Evolutionary conservation across 2,113 vertebrate species (phyloP).

Genomic region (Festucalex cinctus): DNA sequence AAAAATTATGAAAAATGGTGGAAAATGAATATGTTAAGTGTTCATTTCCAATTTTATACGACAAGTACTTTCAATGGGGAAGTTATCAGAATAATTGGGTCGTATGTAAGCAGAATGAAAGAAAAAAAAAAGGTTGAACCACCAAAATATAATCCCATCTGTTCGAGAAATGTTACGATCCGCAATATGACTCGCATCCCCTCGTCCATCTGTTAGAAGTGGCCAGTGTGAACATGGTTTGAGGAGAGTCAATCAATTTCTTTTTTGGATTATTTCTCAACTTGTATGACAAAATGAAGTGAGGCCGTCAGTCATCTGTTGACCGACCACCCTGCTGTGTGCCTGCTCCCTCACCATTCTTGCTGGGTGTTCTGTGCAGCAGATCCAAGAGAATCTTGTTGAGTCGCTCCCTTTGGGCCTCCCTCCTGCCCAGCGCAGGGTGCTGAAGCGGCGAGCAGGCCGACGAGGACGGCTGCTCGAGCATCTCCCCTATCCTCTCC

Average conservation of each 20-base stretch:
- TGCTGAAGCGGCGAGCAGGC: conserved; percentile 69
- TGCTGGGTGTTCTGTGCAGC: conserved; percentile 90
- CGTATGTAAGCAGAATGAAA: neutral
- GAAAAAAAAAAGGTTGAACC: neutral
- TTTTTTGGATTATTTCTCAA: neutral
- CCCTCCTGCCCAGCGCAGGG: conserved; percentile 75
- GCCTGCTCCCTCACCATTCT: conserved; percentile 84
- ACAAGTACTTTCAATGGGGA: too few relatives aligned
- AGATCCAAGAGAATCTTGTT: conserved; percentile 92
- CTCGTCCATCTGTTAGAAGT: neutral
- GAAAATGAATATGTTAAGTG: too few relatives aligned
- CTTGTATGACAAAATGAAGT: conserved; percentile 3
- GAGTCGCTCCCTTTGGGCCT: conserved; percentile 86
- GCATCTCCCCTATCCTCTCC: conserved; percentile 62
- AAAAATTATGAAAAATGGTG: too few relatives aligned
- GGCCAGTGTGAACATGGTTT: neutral
- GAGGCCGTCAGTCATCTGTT: conserved; percentile 28
- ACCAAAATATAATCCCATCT: conserved; percentile 12
- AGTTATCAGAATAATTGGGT: too few relatives aligned
- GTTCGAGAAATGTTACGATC: neutral
- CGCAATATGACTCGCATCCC: conserved; percentile 7
- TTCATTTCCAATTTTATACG: too few relatives aligned
- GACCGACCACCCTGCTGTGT: conserved; percentile 56
- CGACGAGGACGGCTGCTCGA: conserved; percentile 57
- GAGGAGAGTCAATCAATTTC: neutral